A percentile compares a stretch with the other conserved stretches of the same genome.
Conservation (phyloP, 2,113 vertebrate species). For the Hystrix brachyura region DNA sequence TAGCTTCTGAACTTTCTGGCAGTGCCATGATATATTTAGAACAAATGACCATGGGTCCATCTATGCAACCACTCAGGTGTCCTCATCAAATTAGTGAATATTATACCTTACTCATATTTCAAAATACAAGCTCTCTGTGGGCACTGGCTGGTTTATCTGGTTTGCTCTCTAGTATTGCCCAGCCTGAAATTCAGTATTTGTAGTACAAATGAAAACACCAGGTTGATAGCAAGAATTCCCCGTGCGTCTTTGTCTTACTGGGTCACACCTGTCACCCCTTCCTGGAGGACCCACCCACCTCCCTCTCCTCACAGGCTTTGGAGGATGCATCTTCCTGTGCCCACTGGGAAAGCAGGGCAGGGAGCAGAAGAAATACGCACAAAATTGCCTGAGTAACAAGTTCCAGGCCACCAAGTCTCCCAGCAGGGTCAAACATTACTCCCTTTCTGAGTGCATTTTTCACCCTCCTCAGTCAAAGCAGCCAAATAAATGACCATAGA, state of each 20-base stretch:
- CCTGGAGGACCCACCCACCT: background rate
- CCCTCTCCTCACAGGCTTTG: background rate
- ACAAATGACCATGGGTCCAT: background rate
- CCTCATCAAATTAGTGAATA: background rate
- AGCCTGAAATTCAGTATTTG: background rate
- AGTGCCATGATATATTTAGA: background rate
- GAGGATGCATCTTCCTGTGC: background rate
- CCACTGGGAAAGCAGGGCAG: constrained; percentile 23
- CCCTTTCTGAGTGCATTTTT: constrained; percentile 68
- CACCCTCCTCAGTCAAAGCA: constrained; percentile 72
- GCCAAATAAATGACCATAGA: constrained; percentile 74
- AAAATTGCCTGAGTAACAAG: constrained; percentile 49
- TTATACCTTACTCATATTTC: background rate
- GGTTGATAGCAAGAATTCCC: background rate
- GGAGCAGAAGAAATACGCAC: background rate
- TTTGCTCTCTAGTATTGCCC: background rate
- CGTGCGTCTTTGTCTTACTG: background rate
- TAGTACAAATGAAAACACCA: background rate
- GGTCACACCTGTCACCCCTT: background rate
- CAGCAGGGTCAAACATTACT: constrained; percentile 49
- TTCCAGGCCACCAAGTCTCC: constrained; percentile 46
- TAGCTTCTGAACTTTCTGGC: background rate
- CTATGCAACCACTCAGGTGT: background rate
- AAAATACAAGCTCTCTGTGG: background rate
- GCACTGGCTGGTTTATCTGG: background rate